These are phyloP conservation scores for Drosophila nebulosa DNA, from an alignment of 1,140 invertebrate species.

Conservation along the genomic window DNA sequence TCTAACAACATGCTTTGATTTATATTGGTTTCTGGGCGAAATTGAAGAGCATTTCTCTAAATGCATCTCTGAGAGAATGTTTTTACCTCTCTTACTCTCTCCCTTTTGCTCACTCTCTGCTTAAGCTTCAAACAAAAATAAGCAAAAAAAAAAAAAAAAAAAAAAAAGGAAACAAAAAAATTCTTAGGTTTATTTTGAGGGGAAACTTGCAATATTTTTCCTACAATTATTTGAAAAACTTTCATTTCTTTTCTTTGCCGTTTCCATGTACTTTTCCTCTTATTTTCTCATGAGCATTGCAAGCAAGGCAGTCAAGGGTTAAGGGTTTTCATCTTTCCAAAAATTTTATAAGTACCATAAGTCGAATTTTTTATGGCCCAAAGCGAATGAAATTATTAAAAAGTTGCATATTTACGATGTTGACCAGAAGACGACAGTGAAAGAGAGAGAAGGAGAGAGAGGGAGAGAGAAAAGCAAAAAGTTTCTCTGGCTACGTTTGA, in stretches of 20 bases:
- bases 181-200: background rate
- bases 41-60: background rate
- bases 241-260: background rate
- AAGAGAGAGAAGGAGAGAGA: background rate
- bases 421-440: slow-evolving; percentile 1
- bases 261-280: background rate
- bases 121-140: too few species aligned
- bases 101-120: background rate
- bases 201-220: slow-evolving; percentile 5
- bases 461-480: background rate
- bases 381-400: slow-evolving; percentile 11
- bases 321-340: background rate
- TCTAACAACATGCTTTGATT: background rate
- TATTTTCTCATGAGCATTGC: background rate
- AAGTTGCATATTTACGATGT: slow-evolving; percentile 17
- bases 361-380: slow-evolving; percentile 12
- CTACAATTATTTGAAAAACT: slow-evolving; percentile 5
- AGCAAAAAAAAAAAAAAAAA: too few species aligned
- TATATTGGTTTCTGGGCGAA: background rate
- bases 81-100: background rate
- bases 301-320: slow-evolving; percentile 7
- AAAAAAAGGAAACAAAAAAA: too few species aligned
- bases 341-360: slow-evolving; percentile 11
- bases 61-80: background rate
- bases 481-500: slow-evolving; percentile 8